These are phyloP conservation scores for Danionella dracula DNA, from an alignment of 2,797 vertebrate species.

Conservation along the genomic window DNA sequence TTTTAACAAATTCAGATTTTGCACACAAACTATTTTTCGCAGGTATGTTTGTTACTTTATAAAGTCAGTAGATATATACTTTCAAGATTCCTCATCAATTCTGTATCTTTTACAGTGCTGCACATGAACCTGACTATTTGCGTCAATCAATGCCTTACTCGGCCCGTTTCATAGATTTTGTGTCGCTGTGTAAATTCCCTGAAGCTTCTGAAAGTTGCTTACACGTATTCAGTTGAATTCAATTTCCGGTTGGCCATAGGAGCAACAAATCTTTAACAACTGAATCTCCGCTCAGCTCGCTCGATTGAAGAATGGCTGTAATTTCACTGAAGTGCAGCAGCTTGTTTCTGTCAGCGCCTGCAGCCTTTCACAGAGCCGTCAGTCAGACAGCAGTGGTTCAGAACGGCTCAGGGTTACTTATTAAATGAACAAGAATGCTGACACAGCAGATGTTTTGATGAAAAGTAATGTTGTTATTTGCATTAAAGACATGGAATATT, in stretches of 20 bases:
- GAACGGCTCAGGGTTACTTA: slow-evolving; percentile 3
- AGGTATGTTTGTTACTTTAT: no score
- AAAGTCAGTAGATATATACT: no score
- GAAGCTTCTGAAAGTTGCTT: not conserved
- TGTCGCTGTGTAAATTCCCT: not conserved
- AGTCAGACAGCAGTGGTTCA: not conserved
- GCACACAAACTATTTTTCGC: no score
- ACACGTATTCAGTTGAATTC: not conserved
- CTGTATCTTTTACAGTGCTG: no score
- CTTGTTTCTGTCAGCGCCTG: slow-evolving; percentile 26
- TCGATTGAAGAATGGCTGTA: slow-evolving; percentile 14
- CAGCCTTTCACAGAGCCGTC: slow-evolving; percentile 1
- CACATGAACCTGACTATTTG: not conserved
- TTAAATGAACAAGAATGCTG: not conserved
- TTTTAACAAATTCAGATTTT: no score
- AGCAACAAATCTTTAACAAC: slow-evolving; percentile 3
- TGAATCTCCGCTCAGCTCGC: slow-evolving; percentile 1
- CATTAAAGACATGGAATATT: not conserved
- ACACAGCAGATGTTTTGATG: slow-evolving; percentile 23
- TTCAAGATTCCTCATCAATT: no score
- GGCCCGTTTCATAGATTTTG: not conserved
- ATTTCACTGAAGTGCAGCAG: slow-evolving; percentile 27
- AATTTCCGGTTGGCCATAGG: slow-evolving; percentile 14
- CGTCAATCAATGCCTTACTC: not conserved
- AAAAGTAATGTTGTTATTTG: slow-evolving; percentile 9